Conservation (phyloP, 1,140 invertebrate genomes). For the Capitella teleta region DNA sequence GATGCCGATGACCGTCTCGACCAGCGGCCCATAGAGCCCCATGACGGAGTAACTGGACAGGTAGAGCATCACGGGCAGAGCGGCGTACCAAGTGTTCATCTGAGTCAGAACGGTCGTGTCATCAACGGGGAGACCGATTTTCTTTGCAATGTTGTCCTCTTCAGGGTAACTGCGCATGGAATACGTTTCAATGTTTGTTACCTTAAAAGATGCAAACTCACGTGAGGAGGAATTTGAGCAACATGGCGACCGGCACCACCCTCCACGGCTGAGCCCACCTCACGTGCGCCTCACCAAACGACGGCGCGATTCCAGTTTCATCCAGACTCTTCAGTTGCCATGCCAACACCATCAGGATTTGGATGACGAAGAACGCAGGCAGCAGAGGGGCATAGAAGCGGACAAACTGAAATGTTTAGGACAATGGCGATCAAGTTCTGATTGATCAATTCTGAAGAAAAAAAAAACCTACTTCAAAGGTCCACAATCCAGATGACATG, state of each 20-base stretch:
- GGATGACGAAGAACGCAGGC: constrained; percentile 8
- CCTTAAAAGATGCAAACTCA: neutral
- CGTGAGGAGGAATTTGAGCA: constrained; percentile 10
- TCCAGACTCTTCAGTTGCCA: constrained; percentile 13
- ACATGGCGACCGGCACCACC: constrained; percentile 4
- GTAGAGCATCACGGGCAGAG: constrained; percentile 9
- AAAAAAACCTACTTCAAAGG: no score
- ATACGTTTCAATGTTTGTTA: neutral
- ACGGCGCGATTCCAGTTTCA: constrained; percentile 7
- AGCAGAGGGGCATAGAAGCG: constrained; percentile 7
- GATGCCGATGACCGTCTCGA: neutral
- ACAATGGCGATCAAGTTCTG: no score
- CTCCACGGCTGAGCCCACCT: constrained; percentile 12
- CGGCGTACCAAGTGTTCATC: constrained; percentile 7
- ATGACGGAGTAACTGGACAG: constrained; percentile 5
- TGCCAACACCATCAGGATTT: constrained; percentile 11
- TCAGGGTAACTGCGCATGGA: constrained; percentile 10
- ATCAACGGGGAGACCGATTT: constrained; percentile 10
- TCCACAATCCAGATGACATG: no score
- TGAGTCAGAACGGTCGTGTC: constrained; percentile 1
- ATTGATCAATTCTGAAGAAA: no score
- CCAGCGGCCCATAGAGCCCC: constrained; percentile 1
- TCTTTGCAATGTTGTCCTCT: constrained; percentile 2
- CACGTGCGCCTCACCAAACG: constrained; percentile 2
- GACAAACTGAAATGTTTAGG: constrained; percentile 10